Evolutionary conservation across 2,797 vertebrate genomes (phyloP).

Genomic region (Zenarchopterus dispar): DNA sequence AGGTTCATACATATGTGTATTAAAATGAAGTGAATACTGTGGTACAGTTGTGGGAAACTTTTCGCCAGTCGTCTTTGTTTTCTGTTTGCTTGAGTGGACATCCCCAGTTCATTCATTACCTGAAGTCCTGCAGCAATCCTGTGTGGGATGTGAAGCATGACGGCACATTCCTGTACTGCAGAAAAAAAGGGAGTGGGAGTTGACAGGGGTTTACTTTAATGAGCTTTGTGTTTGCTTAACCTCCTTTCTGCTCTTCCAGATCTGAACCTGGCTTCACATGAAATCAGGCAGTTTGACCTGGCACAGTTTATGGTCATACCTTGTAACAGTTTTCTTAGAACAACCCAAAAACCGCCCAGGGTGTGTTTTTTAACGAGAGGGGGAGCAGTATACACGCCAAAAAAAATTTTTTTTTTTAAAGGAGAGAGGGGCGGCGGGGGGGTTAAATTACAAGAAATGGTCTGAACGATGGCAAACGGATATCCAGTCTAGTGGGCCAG

Average conservation of each 20-base stretch:
- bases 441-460: background rate
- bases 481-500: constrained; percentile 46
- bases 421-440: too few species aligned
- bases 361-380: constrained; percentile 21
- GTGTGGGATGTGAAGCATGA: constrained; percentile 55
- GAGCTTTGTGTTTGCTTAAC: constrained; percentile 69
- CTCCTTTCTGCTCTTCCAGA: constrained; percentile 36
- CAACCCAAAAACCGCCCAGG: background rate
- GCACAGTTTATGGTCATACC: constrained; percentile 7
- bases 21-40: background rate
- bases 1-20: constrained; percentile 2
- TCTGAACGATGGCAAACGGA: constrained; percentile 21
- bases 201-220: constrained; percentile 64
- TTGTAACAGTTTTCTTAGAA: constrained; percentile 18
- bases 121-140: constrained; percentile 52
- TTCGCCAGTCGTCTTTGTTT: constrained; percentile 41
- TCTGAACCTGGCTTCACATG: constrained; percentile 32
- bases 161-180: constrained; percentile 54
- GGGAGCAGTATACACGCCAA: background rate
- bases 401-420: too few species aligned
- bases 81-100: constrained; percentile 55
- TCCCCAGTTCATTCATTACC: constrained; percentile 71
- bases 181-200: constrained; percentile 59
- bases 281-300: constrained; percentile 33
- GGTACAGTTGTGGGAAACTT: constrained; percentile 68